These are phyloP conservation scores for Battus philenor DNA, from an alignment of 1,140 invertebrate species.

Conservation along the genomic window DNA sequence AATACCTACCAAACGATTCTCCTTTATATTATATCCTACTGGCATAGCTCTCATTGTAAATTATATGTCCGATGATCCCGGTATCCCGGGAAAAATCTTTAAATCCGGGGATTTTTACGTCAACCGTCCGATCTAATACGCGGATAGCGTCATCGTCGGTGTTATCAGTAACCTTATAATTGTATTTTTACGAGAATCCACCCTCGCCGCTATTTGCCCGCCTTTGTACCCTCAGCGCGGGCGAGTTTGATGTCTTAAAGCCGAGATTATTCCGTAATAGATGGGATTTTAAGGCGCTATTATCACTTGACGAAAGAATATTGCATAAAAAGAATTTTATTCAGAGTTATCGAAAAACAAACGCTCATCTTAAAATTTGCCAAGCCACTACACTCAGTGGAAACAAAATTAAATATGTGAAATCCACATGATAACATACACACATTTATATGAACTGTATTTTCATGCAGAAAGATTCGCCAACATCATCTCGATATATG, in stretches of 20 bases:
- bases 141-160: conserved; percentile 8
- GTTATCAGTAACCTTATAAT: conserved; percentile 14
- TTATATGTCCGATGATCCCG: background rate
- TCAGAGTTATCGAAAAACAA: no score
- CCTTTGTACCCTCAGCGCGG: background rate
- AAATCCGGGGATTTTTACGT: conserved; percentile 13
- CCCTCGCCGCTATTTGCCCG: background rate
- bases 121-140: conserved; percentile 8
- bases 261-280: conserved; percentile 6
- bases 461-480: no score
- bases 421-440: no score
- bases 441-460: no score
- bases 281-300: conserved; percentile 6
- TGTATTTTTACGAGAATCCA: conserved; percentile 13
- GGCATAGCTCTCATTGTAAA: background rate
- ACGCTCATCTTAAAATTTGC: no score
- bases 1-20: no score
- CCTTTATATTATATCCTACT: background rate
- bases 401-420: no score
- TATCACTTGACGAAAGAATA: conserved; percentile 1
- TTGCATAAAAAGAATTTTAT: background rate
- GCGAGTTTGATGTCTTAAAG: conserved; percentile 1
- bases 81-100: background rate
- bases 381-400: no score
- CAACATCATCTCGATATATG: no score